Percentiles rank a stretch among this genome's conserved stretches.
These are phyloP conservation scores for Zaprionus taronus DNA, from an alignment of 1,140 invertebrate species.

Conservation along the genomic window DNA sequence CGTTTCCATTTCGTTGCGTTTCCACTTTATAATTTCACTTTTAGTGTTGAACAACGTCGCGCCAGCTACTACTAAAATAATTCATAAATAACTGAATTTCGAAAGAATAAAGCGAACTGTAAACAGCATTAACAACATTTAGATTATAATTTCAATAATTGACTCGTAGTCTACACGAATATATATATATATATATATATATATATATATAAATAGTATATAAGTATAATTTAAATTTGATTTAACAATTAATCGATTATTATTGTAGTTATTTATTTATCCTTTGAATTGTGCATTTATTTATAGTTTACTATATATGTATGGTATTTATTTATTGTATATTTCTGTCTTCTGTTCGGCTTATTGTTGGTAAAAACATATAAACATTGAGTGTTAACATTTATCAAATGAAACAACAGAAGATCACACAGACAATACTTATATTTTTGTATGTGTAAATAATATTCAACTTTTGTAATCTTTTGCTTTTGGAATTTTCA, in stretches of 20 bases:
- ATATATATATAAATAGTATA: constrained; percentile 46
- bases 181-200: constrained; percentile 37
- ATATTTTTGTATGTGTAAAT: constrained; percentile 26
- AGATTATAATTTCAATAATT: constrained; percentile 28
- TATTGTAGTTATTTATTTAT: constrained; percentile 44
- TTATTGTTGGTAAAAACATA: constrained; percentile 25
- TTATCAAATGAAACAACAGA: not conserved
- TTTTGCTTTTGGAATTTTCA: constrained; percentile 48
- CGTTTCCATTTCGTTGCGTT: constrained; percentile 43
- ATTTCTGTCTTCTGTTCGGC: constrained; percentile 25
- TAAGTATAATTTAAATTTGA: constrained; percentile 36
- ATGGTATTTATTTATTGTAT: constrained; percentile 15
- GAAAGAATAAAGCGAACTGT: constrained; percentile 11
- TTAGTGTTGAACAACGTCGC: constrained; percentile 62
- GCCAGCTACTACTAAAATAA: constrained; percentile 56
- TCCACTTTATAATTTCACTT: constrained; percentile 40
- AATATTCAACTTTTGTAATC: constrained; percentile 24
- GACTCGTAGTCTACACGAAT: constrained; percentile 24
- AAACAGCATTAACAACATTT: constrained; percentile 38
- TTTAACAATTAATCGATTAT: constrained; percentile 24
- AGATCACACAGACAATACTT: constrained; percentile 1
- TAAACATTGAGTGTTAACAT: constrained; percentile 17
- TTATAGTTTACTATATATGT: constrained; percentile 52
- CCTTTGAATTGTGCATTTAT: constrained; percentile 73
- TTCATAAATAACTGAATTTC: not conserved